A percentile compares a stretch with the other conserved stretches of the same genome.
Conservation (phyloP, 2,113 vertebrate genomes). For the Nothobranchius furzeri region DNA sequence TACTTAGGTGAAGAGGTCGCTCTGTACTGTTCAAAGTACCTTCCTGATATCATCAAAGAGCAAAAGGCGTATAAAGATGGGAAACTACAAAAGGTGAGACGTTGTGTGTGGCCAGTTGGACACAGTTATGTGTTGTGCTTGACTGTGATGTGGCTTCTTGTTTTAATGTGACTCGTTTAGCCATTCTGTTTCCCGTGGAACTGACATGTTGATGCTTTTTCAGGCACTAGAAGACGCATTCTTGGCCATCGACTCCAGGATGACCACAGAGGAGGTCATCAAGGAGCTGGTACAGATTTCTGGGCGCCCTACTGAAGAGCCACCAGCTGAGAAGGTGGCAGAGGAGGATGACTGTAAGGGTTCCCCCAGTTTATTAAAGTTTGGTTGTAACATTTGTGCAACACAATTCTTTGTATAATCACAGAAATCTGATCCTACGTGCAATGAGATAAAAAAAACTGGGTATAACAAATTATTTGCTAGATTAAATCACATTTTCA, state of each 20-base stretch:
- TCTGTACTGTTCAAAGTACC: constrained; percentile 97
- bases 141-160: background rate
- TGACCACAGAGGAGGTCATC: constrained; percentile 94
- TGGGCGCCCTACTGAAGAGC: constrained; percentile 88
- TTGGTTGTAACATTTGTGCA: background rate
- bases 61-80: constrained; percentile 97
- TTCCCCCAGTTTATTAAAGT: background rate
- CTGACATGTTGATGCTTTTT: background rate
- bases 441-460: too few species aligned
- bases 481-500: background rate
- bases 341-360: constrained; percentile 96
- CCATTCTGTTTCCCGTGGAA: background rate
- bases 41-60: constrained; percentile 95
- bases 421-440: background rate
- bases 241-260: constrained; percentile 90
- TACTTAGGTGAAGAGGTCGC: constrained; percentile 95
- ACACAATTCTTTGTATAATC: background rate
- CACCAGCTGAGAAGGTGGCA: constrained; percentile 89
- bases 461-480: background rate
- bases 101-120: background rate
- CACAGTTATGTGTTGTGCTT: background rate
- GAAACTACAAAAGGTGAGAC: constrained; percentile 92
- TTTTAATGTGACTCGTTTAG: background rate
- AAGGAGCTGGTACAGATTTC: constrained; percentile 95
- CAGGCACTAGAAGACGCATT: constrained; percentile 97